These are phyloP conservation scores for Crenuchus spilurus DNA, from an alignment of 2,797 vertebrate genomes.

Conservation along the genomic window DNA sequence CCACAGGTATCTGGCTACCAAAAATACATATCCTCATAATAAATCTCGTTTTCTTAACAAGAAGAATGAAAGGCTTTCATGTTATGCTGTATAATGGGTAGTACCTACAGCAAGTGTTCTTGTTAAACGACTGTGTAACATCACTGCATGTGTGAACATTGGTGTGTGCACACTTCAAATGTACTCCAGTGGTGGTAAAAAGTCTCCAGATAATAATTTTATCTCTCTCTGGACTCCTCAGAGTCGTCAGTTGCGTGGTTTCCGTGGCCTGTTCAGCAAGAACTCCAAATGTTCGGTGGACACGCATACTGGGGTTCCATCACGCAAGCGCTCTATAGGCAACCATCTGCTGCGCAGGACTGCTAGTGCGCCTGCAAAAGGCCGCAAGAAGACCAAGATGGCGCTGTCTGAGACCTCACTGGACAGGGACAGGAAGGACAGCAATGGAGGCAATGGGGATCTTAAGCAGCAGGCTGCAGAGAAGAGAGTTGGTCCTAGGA, in stretches of 20 bases:
- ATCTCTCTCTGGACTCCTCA: slow-evolving; percentile 51
- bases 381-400: slow-evolving; percentile 94
- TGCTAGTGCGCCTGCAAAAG: slow-evolving; percentile 94
- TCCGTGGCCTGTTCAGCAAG: slow-evolving; percentile 90
- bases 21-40: too few species aligned
- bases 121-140: neutral
- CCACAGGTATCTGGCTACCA: neutral
- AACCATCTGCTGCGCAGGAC: slow-evolving; percentile 92
- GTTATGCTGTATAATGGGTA: too few species aligned
- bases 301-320: slow-evolving; percentile 66
- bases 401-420: slow-evolving; percentile 79
- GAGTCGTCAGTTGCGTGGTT: slow-evolving; percentile 91
- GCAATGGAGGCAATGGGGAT: slow-evolving; percentile 51
- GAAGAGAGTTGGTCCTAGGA: slow-evolving; percentile 72
- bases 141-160: slow-evolving; percentile 9
- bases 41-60: too few species aligned
- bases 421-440: slow-evolving; percentile 63
- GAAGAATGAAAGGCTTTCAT: too few species aligned
- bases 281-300: slow-evolving; percentile 85
- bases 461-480: slow-evolving; percentile 59
- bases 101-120: neutral
- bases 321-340: slow-evolving; percentile 88
- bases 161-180: neutral
- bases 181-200: too few species aligned
- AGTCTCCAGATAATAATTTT: neutral